A percentile compares a stretch with the other conserved stretches of the same genome.
These are phyloP conservation scores for Polymixis lichenea DNA, from an alignment of 2,888 invertebrate species.

Conservation along the genomic window DNA sequence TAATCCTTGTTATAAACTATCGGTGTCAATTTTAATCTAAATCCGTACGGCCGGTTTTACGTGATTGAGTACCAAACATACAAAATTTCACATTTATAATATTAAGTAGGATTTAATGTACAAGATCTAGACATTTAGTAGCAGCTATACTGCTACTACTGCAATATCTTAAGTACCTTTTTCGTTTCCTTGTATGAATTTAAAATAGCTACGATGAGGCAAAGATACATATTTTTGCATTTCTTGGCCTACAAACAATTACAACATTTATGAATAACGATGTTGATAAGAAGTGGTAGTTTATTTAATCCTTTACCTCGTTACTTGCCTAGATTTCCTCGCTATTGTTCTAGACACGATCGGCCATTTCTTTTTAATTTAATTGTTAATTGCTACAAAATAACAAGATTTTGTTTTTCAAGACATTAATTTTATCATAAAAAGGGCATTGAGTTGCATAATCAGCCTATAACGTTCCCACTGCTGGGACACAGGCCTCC, in stretches of 20 bases:
- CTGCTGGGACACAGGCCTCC: too few relatives aligned
- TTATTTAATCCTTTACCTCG: neutral
- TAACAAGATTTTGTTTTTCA: neutral
- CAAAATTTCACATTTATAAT: too few relatives aligned
- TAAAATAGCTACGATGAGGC: neutral
- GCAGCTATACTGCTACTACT: neutral
- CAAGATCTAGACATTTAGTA: neutral
- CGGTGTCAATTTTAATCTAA: too few relatives aligned
- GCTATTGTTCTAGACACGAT: neutral
- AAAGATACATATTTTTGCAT: constrained; percentile 4
- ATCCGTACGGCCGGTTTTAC: too few relatives aligned
- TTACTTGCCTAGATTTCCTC: neutral
- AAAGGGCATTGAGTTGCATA: neutral
- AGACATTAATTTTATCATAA: neutral
- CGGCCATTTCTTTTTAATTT: neutral
- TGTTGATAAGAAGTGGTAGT: neutral
- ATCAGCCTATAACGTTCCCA: too few relatives aligned
- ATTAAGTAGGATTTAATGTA: neutral
- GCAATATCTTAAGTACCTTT: neutral
- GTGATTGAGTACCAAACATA: too few relatives aligned
- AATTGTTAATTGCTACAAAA: too few relatives aligned
- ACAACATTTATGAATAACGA: neutral
- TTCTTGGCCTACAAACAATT: constrained; percentile 7
- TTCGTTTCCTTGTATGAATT: constrained; percentile 4
- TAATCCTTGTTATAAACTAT: too few relatives aligned